Base-by-base conservation (phyloP, 2,888 invertebrate species). In the Eutolmus rufibarbis region DNA sequence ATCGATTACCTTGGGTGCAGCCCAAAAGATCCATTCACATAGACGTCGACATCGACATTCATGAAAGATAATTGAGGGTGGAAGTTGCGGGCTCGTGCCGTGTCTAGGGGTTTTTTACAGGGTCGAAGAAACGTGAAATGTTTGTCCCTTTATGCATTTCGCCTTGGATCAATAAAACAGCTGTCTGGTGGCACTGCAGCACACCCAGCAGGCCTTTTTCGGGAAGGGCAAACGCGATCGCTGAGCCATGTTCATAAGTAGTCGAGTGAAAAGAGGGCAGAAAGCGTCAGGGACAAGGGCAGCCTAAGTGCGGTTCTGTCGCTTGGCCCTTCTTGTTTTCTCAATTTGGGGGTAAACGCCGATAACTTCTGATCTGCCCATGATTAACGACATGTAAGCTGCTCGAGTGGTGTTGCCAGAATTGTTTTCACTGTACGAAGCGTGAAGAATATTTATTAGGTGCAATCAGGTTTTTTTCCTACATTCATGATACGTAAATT, bases 361-460 rank as follows among this genome's bases (percentile, higher is more conserved):
- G 74, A 85, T 85, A 85, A 85, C 85, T 85, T 74, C 74, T 85
- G 85, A 85, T 85, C 85, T 85, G 28, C 23, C 51, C 43, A 74
- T 85, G 85, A 85, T 85, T 85, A 85, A 85, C 85, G 74, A 85
- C 51, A 43, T 74, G 23, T 43, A n/a, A 46, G n/a, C 28, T 43
- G 74, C 3, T 85, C 31, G 74, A 85, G 31, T 85, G 85, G 85
- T 85, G 85, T 85, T 85, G 85, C 85, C 85, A 85, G 85, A 37
- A n/a, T 85, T 74, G 85, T 74, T 85, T 74, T 31, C 46, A 51
- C 74, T 85, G 85, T 85, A 14, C 40, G 3, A 31, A 85, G 85
- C 85, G 85, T 85, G 85, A 85, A 84, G 43, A 66, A 85, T 74
- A 85, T 85, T 85, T 85, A 85, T 85, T 85, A 74, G 43, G 85